A percentile compares a stretch with the other conserved stretches of the same genome.
Conservation (phyloP, 2,113 vertebrate species). For the Coturnix japonica region DNA sequence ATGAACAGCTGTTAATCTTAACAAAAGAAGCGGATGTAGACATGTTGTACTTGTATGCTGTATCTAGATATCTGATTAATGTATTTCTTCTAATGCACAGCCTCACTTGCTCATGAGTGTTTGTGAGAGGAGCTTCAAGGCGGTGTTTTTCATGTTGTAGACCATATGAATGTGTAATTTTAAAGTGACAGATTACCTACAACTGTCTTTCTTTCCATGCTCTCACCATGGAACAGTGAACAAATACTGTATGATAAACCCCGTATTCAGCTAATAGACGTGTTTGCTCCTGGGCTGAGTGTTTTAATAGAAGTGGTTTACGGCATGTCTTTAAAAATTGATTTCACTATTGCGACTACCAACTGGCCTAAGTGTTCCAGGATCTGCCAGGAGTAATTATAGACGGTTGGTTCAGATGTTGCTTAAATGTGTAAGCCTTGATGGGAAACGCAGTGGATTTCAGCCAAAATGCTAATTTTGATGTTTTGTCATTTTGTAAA, state of each 20-base stretch:
- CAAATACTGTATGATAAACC: conserved; percentile 4
- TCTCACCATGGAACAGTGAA: conserved; percentile 51
- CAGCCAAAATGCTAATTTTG: conserved; percentile 75
- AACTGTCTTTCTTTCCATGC: conserved; percentile 11
- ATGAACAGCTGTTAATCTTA: not conserved
- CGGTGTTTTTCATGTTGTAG: conserved; percentile 39
- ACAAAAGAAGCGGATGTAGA: not conserved
- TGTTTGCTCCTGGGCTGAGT: conserved; percentile 48
- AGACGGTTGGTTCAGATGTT: conserved; percentile 66
- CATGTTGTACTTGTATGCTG: not conserved
- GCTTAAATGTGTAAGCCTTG: conserved; percentile 71
- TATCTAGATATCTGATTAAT: not conserved
- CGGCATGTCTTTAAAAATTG: conserved; percentile 66
- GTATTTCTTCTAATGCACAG: conserved; percentile 9
- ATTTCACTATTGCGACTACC: conserved; percentile 59
- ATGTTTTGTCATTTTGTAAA: conserved; percentile 62
- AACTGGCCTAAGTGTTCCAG: conserved; percentile 52
- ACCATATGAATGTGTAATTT: conserved; percentile 66
- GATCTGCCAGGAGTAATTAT: conserved; percentile 72
- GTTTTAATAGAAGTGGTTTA: conserved; percentile 54
- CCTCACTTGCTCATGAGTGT: conserved; percentile 15
- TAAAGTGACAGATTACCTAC: conserved; percentile 31
- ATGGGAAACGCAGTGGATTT: conserved; percentile 76
- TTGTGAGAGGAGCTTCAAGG: conserved; percentile 58
- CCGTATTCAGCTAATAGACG: not conserved